Evolutionary conservation across 2,888 invertebrate genomes (phyloP), one percentile per base, ranked within the genome.

Genomic region (Nemurella pictetii): DNA sequence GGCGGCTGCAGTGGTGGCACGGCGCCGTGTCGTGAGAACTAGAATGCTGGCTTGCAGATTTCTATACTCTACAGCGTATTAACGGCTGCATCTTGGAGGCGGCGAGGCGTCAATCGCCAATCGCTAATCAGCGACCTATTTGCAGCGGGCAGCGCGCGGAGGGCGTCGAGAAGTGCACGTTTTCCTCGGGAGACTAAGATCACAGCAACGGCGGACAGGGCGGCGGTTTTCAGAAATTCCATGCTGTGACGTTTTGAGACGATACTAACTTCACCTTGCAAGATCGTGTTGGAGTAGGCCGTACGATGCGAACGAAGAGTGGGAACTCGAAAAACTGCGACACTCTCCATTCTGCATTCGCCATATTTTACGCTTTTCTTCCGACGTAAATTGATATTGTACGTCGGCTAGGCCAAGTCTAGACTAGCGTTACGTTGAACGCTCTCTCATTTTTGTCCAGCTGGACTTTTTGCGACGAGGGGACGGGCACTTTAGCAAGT

Each of bases 1-100:
- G 55, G 20, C 55, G 55, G 55, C 9, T 55, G 55, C 55, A 15
- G 1, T 12, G 55, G 15, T n/a, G n/a, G n/a, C n/a, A n/a, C n/a
- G n/a, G 20, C 55, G 55, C 55, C 12, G 28, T 75, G 80, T 81
- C 80, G 80, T 81, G 80, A 81, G 80, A 81, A 81, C 35, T 28
- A 30, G 80, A 81, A 81, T 81, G 80, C 27, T 2, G 75, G 75
- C n/a, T 75, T 27, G 75, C 26, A 27, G 26, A 26, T 27, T 7
- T 36, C 7, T 9, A 9, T 15, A 15, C 9, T 36, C 27, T 4
- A 28, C 72, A 55, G 55, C 7, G 77, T 77, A 30, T 35, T 36
- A 36, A 35, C 32, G 29, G 84, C 28, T 26, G 25, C 55, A 4
- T 36, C 36, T 74, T 78, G 32, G 75, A 12, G 30, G 25, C 73